Evolutionary conservation across 2,888 invertebrate species (phyloP), one percentile per base, ranked within the genome.

Genomic region (Lasioglossum morio): DNA sequence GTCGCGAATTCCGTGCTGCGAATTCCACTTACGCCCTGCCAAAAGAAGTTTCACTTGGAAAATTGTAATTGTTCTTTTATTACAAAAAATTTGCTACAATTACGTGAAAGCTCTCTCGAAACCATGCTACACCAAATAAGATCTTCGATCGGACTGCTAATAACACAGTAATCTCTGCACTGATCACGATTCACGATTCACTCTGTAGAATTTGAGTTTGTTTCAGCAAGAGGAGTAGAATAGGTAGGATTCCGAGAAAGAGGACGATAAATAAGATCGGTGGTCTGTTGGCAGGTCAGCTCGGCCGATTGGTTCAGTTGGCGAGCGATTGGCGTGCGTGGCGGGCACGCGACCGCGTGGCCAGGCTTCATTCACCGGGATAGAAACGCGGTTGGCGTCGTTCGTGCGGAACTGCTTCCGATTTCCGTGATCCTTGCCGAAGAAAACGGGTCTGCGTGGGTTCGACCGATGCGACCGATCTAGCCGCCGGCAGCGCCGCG

Each of bases 321-420:
- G 60, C 82, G 74, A 79, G 77, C 76, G 85, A 72, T 72, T 74
- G 72, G 77, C 84, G 80, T 82, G 77, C 84, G 82, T 69, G 82
- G 53, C 46, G 63, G 72, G 66, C 63, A 72, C 79, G 75, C 77
- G 81, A 75, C 74, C 77, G 75, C 77, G 72, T 73, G 46, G 30
- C 10, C 34, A 60, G 53, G 10, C 46, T 77, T 74, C 34, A n/a
- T 80, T 73, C 75, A 72, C 80, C 72, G n/a, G 72, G 69, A 84
- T 77, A 69, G 34, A 76, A 84, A 80, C 53, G 63, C 48, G 75
- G 79, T 81, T 77, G 74, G 19, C 48, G 79, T 85, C 77, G 82
- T 72, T 87, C 87, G 77, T 82, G 81, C 81, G 89, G 81, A 89
- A 85, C 76, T 80, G 60, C 85, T 87, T 85, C 85, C 86, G 83